Conservation (phyloP, 2,797 vertebrate genomes). For the Poecilia gillii region DNA sequence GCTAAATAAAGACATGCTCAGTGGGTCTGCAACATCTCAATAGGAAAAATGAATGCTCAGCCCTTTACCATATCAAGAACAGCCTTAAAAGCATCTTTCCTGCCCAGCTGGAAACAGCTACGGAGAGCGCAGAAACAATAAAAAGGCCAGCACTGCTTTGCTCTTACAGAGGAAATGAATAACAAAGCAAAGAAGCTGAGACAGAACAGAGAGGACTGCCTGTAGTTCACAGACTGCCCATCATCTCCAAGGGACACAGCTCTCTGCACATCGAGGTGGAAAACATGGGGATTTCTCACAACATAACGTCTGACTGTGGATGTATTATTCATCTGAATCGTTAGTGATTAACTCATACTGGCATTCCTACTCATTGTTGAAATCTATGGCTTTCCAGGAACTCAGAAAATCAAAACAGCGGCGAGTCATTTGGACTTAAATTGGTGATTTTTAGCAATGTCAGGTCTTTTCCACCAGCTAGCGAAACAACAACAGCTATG, state of each 20-base stretch:
- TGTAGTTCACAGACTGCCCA: constrained; percentile 60
- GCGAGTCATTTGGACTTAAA: not conserved
- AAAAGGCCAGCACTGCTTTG: constrained; percentile 27
- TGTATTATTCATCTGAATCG: constrained; percentile 20
- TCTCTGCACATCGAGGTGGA: constrained; percentile 54
- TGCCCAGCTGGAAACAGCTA: constrained; percentile 25
- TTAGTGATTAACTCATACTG: constrained; percentile 1
- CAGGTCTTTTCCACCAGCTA: not conserved
- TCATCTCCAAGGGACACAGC: constrained; percentile 47
- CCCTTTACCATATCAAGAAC: constrained; percentile 4
- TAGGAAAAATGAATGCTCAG: not conserved
- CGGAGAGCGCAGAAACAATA: constrained; percentile 24
- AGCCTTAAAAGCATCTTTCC: not conserved
- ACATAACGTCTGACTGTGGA: not conserved
- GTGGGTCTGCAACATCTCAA: not conserved
- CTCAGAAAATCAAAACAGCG: not conserved
- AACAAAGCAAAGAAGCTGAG: constrained; percentile 25
- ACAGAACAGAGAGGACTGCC: constrained; percentile 50
- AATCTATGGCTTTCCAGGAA: not conserved
- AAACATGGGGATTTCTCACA: constrained; percentile 44
- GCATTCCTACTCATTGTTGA: not conserved
- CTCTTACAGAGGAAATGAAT: constrained; percentile 47
- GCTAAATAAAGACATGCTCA: not conserved
- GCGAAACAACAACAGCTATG: not conserved
- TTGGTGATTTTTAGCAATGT: not conserved